Conservation (phyloP, 2,113 vertebrate genomes). For the Shinisaurus crocodilurus region DNA sequence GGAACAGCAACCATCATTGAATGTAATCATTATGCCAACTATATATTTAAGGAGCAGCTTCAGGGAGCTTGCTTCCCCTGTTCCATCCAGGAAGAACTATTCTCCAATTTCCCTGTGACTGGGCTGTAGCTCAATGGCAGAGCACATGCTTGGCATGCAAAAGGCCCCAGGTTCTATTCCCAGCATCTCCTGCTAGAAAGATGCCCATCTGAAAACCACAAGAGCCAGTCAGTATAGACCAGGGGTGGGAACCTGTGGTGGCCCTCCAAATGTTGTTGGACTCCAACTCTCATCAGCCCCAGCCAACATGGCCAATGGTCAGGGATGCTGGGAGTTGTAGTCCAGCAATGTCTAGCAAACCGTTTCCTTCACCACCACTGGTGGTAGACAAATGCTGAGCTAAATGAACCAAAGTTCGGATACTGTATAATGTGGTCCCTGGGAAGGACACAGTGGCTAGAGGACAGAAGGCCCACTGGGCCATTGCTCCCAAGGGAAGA, state of each 20-base stretch:
- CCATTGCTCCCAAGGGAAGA: neutral
- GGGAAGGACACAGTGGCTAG: no score
- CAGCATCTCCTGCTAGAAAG: neutral
- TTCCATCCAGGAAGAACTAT: neutral
- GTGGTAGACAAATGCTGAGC: no score
- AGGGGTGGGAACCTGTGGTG: neutral
- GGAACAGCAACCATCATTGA: neutral
- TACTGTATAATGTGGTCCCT: no score
- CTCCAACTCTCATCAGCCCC: no score
- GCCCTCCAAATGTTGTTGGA: no score
- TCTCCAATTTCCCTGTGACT: neutral
- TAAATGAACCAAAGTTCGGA: no score
- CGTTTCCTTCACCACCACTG: no score
- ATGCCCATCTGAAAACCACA: neutral
- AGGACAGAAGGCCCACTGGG: neutral
- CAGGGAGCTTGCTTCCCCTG: neutral
- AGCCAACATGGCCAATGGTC: no score
- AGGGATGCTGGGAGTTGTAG: no score
- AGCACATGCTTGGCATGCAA: neutral
- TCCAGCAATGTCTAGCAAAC: no score
- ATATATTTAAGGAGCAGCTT: neutral
- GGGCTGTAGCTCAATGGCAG: neutral
- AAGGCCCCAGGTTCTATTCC: neutral
- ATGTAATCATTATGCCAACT: neutral
- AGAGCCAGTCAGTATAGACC: neutral